Conservation (phyloP, 2,888 invertebrate genomes). For the Melipona beecheii region DNA sequence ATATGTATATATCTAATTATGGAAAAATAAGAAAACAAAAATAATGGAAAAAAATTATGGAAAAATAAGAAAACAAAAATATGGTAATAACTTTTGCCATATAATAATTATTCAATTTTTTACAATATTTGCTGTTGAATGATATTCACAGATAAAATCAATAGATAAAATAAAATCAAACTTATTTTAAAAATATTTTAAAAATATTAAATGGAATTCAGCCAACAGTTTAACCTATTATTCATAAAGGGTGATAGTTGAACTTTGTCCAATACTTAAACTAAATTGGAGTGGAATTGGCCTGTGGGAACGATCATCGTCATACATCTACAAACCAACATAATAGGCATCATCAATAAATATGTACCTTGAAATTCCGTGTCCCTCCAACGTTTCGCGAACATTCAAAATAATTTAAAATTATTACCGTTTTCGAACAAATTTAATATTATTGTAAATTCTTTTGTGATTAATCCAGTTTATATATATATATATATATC, state of each 20-base stretch:
- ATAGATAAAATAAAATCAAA: neutral
- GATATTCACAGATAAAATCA: slow-evolving; percentile 6
- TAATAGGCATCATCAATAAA: slow-evolving; percentile 12
- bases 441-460: neutral
- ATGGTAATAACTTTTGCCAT: neutral
- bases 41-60: neutral
- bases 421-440: neutral
- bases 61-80: neutral
- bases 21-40: neutral
- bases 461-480: neutral
- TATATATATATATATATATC: neutral
- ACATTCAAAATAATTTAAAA: neutral
- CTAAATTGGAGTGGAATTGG: slow-evolving; percentile 51
- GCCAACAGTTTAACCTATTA: slow-evolving; percentile 13
- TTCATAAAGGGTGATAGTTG: slow-evolving; percentile 36
- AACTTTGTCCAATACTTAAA: slow-evolving; percentile 55
- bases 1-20: neutral
- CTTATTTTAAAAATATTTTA: neutral
- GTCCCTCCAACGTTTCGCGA: neutral
- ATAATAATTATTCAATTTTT: neutral
- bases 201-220: slow-evolving; percentile 40
- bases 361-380: slow-evolving; percentile 2
- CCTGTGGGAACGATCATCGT: slow-evolving; percentile 21
- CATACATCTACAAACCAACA: neutral
- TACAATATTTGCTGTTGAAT: neutral